Evolutionary conservation across 2,113 vertebrate genomes (phyloP).

Genomic region (Ciconia maguari): DNA sequence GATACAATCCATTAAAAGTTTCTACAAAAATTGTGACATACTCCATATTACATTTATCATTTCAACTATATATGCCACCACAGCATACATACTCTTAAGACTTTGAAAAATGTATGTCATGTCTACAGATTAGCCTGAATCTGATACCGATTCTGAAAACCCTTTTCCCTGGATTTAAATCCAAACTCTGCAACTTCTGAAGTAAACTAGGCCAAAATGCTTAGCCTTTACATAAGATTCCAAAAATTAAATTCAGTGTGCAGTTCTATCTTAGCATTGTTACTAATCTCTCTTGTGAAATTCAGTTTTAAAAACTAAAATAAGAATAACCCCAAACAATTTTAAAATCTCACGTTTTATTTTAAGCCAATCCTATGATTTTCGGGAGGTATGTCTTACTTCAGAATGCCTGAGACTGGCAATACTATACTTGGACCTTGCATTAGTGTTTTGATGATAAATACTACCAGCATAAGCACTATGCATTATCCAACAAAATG

Average conservation of each 20-base stretch:
- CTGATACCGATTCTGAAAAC: not conserved
- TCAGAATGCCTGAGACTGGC: not conserved
- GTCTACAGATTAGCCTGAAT: not conserved
- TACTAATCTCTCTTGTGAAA: not conserved
- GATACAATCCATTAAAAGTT: not conserved
- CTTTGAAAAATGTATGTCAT: not conserved
- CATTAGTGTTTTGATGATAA: not conserved
- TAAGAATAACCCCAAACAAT: not conserved
- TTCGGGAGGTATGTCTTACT: not conserved
- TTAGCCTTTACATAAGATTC: not conserved
- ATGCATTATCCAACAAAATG: not conserved
- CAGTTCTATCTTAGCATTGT: not conserved
- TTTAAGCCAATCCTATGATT: not conserved
- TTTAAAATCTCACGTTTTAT: not conserved
- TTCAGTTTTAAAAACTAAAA: not conserved
- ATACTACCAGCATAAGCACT: not conserved
- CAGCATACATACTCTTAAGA: not conserved
- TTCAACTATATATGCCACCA: not conserved
- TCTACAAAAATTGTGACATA: not conserved
- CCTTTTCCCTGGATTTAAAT: not conserved
- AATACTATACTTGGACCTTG: not conserved
- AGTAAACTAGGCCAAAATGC: not conserved
- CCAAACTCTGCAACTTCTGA: not conserved
- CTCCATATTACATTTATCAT: not conserved
- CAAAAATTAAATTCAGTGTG: not conserved